Evolutionary conservation across 2,113 vertebrate genomes (phyloP), one percentile per base, ranked within the genome.

Genomic region (Electrona antarctica): DNA sequence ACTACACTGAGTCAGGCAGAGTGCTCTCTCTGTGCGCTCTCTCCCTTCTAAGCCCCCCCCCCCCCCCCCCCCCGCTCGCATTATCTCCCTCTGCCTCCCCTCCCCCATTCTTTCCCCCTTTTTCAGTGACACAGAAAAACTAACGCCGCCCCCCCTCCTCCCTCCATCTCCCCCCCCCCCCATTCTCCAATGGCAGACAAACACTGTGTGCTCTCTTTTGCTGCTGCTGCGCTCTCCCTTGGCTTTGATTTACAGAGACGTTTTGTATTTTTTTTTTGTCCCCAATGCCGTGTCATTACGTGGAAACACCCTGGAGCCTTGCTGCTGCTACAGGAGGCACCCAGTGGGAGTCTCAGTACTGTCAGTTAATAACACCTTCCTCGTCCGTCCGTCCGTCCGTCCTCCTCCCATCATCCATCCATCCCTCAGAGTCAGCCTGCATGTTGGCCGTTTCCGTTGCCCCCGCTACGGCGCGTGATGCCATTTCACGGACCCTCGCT

Each of bases 101-200:
- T 92, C 90, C 91, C 88, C 89, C 91, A 86, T 85, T 87, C 86
- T 79, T 77, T 6, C 33, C 33, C 33, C 33, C 33, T 6, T 41
- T 92, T 89, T 88, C 85, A 87, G 90, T 92, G 90, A 90, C 91
- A 92, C 89, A 92, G 89, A 94, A 94, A 92, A 90, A 83, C 84
- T 64, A 88, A 90, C 65, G 60, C 82, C 70, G 51, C 83, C 87
- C 84, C 87, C 84, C 80, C 82, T 80, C 88, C 76, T 69, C 64
- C 71, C 79, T 51, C 9, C 33, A 41, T 41, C 65, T 76, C 21
- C 2, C 47, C 69, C 8, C n/a, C 81, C 67, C 79, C 72, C 33
- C 33, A 41, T 77, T 78, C 82, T 80, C 79, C 76, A 73, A 60
- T 75, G 73, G 69, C 77, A 88, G 85, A 86, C 80, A 86, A 90